phyloP scores from a whole-genome alignment of 2,113 vertebrate genomes.

The Tamias sibiricus region DNA sequence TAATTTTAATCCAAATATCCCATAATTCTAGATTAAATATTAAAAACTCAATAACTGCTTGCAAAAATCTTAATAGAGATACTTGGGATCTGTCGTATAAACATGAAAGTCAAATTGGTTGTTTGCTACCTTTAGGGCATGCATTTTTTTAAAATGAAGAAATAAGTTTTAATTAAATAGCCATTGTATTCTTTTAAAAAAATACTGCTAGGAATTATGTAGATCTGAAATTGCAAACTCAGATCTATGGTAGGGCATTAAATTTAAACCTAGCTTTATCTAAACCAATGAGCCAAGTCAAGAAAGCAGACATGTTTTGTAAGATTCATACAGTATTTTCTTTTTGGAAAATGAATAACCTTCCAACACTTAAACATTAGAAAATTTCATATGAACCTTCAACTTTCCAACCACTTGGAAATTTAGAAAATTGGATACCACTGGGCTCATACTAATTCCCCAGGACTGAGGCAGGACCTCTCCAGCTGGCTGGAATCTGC shows the following conservation, averaged over 20 bases:
- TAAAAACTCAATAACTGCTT: slow-evolving; percentile 41
- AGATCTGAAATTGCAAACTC: not conserved
- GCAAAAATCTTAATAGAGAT: not conserved
- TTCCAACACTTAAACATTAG: not conserved
- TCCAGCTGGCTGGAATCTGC: not conserved
- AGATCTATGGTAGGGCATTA: not conserved
- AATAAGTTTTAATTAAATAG: slow-evolving; percentile 25
- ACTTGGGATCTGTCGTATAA: not conserved
- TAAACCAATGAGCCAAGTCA: not conserved
- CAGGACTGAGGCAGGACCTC: not conserved
- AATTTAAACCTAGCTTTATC: not conserved
- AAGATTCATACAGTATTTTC: not conserved
- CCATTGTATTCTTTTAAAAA: not conserved
- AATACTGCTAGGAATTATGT: not conserved
- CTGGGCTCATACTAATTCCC: not conserved
- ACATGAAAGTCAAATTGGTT: not conserved
- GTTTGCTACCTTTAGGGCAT: not conserved
- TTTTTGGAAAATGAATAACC: not conserved
- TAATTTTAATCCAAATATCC: slow-evolving; percentile 53
- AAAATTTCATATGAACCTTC: slow-evolving; percentile 13
- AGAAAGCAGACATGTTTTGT: not conserved
- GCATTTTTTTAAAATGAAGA: not conserved
- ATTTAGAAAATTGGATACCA: not conserved
- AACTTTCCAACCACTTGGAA: not conserved
- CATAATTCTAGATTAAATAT: slow-evolving; percentile 57